These are phyloP conservation scores for Crematogaster levior DNA, from an alignment of 2,888 invertebrate species.

Conservation along the genomic window DNA sequence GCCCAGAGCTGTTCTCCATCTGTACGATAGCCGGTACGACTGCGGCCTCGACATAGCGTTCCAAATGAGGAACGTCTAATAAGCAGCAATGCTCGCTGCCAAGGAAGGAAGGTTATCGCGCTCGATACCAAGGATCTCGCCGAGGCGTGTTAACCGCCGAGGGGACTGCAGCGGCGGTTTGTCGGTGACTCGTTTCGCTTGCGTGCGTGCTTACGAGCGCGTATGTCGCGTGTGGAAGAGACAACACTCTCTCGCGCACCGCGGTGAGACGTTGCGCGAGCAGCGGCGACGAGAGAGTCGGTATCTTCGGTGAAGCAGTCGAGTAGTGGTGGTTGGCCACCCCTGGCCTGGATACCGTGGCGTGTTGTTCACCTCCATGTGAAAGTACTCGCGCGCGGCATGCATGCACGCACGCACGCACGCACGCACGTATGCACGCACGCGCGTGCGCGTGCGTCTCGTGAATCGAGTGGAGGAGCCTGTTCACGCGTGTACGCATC, in stretches of 20 bases:
- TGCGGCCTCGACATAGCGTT: conserved; percentile 57
- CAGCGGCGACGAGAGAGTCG: conserved; percentile 63
- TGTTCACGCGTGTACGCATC: conserved; percentile 25
- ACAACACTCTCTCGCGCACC: conserved; percentile 28
- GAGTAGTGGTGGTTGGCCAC: conserved; percentile 80
- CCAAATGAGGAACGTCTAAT: conserved; percentile 66
- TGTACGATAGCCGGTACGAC: conserved; percentile 30
- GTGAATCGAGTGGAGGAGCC: conserved; percentile 41
- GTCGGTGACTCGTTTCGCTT: background rate
- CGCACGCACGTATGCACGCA: conserved; percentile 9
- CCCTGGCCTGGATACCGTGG: conserved; percentile 84
- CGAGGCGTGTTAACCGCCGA: conserved; percentile 58
- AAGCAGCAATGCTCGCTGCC: conserved; percentile 60
- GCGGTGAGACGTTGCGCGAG: conserved; percentile 42
- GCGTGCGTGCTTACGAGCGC: background rate
- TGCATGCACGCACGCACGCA: conserved; percentile 50
- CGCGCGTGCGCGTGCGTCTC: conserved; percentile 48
- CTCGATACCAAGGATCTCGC: conserved; percentile 67
- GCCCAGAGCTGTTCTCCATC: background rate
- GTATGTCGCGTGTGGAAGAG: conserved; percentile 12
- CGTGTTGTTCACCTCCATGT: conserved; percentile 84
- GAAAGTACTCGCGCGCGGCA: conserved; percentile 80
- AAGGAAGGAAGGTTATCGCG: conserved; percentile 73
- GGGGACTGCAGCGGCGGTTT: conserved; percentile 30
- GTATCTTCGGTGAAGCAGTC: conserved; percentile 69